phyloP scores from a whole-genome alignment of 2,888 invertebrate species.

The Sycophila texana region DNA sequence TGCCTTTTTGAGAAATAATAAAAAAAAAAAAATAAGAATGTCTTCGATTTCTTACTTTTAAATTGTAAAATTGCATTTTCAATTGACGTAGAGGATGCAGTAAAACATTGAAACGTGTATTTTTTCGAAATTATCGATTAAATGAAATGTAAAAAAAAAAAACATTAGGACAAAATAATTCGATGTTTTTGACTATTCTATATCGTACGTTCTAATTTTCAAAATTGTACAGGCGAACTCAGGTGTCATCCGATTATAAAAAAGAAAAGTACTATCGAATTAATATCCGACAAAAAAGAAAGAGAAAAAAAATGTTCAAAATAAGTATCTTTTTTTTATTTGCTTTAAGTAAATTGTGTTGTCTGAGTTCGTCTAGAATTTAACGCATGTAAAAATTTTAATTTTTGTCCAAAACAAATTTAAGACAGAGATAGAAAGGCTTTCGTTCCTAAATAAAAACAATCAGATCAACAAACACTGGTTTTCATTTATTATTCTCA shows the following conservation, averaged over 20 bases:
- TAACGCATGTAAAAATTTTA: slow-evolving; percentile 54
- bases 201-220: slow-evolving; percentile 42
- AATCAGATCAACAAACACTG: slow-evolving; percentile 35
- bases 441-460: slow-evolving; percentile 56
- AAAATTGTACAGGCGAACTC: slow-evolving; percentile 53
- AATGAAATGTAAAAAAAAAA: slow-evolving; percentile 46
- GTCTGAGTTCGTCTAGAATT: slow-evolving; percentile 50
- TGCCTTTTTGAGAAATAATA: not conserved
- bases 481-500: not conserved
- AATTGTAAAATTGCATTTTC: slow-evolving; percentile 41
- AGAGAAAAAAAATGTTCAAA: slow-evolving; percentile 7
- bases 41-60: slow-evolving; percentile 43
- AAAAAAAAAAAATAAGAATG: slow-evolving; percentile 34
- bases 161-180: slow-evolving; percentile 43
- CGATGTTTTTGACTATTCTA: slow-evolving; percentile 51
- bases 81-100: slow-evolving; percentile 49
- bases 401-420: slow-evolving; percentile 43
- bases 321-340: slow-evolving; percentile 41
- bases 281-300: slow-evolving; percentile 28
- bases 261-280: slow-evolving; percentile 7
- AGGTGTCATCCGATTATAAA: slow-evolving; percentile 16
- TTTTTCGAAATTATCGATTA: slow-evolving; percentile 43
- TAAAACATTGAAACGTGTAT: slow-evolving; percentile 27
- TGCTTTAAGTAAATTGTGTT: slow-evolving; percentile 30
- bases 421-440: slow-evolving; percentile 54